These are phyloP conservation scores for Ectemnius cavifrons DNA, from an alignment of 2,888 invertebrate genomes.

Conservation along the genomic window DNA sequence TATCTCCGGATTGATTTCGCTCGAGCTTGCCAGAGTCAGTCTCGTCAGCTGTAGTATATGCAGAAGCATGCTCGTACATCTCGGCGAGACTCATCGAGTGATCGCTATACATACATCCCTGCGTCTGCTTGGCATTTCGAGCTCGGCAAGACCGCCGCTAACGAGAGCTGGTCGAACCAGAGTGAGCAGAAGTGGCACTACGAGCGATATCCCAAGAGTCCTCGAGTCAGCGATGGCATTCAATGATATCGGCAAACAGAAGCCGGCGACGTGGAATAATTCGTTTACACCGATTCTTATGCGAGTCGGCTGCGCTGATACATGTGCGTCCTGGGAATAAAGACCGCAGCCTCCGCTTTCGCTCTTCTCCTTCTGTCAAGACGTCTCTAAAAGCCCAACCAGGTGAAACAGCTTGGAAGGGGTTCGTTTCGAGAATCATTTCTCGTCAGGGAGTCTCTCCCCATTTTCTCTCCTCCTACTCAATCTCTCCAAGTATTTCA, in stretches of 20 bases:
- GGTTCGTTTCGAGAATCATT: conserved; percentile 5
- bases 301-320: conserved; percentile 14
- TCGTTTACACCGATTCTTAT: conserved; percentile 33
- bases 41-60: not conserved
- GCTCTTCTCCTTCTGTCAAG: too few relatives aligned
- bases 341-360: too few relatives aligned
- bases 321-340: conserved; percentile 14
- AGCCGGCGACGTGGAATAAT: conserved; percentile 37
- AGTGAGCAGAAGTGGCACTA: too few relatives aligned
- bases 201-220: not conserved
- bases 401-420: not conserved
- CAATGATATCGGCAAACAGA: conserved; percentile 40
- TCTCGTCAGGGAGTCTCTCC: too few relatives aligned
- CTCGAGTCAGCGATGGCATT: conserved; percentile 23
- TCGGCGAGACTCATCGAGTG: conserved; percentile 3
- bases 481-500: not conserved
- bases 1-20: too few relatives aligned
- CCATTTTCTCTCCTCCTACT: too few relatives aligned
- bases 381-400: not conserved
- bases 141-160: conserved; percentile 2
- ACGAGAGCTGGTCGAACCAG: not conserved
- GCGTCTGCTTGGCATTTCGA: not conserved
- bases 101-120: conserved; percentile 1
- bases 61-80: not conserved
- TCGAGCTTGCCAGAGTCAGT: conserved; percentile 8